phyloP scores from a whole-genome alignment of 2,888 invertebrate genomes.

The Melanargia galathea region DNA sequence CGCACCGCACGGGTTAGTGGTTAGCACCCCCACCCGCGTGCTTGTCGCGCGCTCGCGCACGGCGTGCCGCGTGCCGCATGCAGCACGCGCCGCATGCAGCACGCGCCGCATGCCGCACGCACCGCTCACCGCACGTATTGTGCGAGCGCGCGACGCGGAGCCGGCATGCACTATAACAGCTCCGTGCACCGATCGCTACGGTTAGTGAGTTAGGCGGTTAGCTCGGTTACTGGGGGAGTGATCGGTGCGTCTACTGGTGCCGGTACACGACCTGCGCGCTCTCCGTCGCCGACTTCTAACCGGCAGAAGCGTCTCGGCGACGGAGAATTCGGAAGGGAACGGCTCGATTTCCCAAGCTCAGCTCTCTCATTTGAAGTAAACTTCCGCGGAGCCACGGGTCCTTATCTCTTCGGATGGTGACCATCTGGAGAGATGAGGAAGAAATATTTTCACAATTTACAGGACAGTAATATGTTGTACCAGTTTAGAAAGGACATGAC shows the following conservation, averaged over 20 bases:
- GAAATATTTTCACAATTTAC: too few relatives aligned
- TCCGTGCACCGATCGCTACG: background rate
- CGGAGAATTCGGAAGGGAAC: background rate
- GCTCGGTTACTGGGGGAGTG: background rate
- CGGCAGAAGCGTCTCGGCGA: background rate
- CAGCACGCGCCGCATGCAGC: too few relatives aligned
- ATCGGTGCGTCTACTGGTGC: background rate
- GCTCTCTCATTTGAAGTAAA: too few relatives aligned
- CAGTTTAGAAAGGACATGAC: too few relatives aligned
- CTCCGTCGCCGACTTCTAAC: background rate
- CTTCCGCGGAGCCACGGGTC: too few relatives aligned
- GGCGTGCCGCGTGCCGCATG: background rate
- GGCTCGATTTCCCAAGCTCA: background rate
- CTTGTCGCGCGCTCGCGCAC: background rate
- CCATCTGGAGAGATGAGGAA: too few relatives aligned
- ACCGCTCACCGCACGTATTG: too few relatives aligned
- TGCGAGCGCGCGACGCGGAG: background rate
- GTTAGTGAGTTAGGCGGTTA: constrained; percentile 5
- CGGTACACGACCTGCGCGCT: too few relatives aligned
- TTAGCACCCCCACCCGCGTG: constrained; percentile 26
- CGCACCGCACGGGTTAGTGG: constrained; percentile 54
- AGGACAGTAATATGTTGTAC: too few relatives aligned
- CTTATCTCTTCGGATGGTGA: too few relatives aligned
- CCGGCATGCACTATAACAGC: background rate
- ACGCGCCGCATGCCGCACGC: too few relatives aligned